Percentiles rank a stretch among this genome's conserved stretches.
Conservation (phyloP, 2,888 invertebrate species). For the Agapetus fuscipes region DNA sequence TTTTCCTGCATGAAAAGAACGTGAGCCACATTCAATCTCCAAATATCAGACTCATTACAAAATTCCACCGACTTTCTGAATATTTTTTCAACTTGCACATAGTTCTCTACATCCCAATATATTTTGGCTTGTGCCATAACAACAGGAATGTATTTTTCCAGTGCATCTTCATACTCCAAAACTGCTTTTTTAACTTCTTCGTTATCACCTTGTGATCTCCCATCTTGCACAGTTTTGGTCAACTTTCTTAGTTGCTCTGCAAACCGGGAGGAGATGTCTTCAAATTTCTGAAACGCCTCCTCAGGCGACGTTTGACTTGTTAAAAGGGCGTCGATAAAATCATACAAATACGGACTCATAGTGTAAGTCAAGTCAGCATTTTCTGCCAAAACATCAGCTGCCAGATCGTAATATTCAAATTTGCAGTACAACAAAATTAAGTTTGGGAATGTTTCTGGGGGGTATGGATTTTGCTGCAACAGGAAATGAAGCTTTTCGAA, state of each 20-base stretch:
- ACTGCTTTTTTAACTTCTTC: conserved; percentile 83
- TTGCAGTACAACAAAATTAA: conserved; percentile 90
- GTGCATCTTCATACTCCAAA: conserved; percentile 80
- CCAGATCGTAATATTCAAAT: conserved; percentile 94
- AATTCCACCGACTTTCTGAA: conserved; percentile 96
- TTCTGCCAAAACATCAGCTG: conserved; percentile 96
- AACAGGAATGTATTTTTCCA: conserved; percentile 91
- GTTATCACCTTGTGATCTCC: conserved; percentile 80
- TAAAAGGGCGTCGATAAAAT: conserved; percentile 93
- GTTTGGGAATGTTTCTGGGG: conserved; percentile 96
- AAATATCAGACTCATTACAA: conserved; percentile 93
- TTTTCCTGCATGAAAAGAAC: conserved; percentile 99
- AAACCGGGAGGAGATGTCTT: conserved; percentile 84
- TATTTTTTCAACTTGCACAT: conserved; percentile 91
- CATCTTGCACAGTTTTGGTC: conserved; percentile 91
- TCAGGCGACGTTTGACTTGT: conserved; percentile 95
- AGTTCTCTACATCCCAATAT: conserved; percentile 96
- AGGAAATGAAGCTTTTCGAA: conserved; percentile 81
- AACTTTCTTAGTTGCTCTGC: conserved; percentile 83
- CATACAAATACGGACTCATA: conserved; percentile 86
- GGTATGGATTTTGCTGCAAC: conserved; percentile 91
- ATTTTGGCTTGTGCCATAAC: conserved; percentile 99
- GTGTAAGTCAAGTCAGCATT: conserved; percentile 95
- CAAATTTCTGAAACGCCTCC: conserved; percentile 92
- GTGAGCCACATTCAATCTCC: conserved; percentile 97